These are phyloP conservation scores for Poicephalus meyeri DNA, from an alignment of 2,113 vertebrate species.

Conservation along the genomic window DNA sequence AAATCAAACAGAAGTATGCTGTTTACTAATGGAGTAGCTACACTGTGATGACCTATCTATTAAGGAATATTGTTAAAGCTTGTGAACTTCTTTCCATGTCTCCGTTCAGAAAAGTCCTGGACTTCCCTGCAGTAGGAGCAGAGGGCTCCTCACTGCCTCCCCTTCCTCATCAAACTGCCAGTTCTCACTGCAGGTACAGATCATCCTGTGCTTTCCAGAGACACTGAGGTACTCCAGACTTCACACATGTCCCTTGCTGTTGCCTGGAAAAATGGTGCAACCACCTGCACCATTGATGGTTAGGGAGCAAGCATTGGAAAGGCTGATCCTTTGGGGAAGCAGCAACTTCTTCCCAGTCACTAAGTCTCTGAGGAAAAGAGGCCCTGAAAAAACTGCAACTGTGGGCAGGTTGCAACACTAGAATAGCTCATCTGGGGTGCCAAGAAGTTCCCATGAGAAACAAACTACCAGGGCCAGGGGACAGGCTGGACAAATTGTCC, in stretches of 20 bases:
- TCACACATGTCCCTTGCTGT: not conserved
- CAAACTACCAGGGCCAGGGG: not conserved
- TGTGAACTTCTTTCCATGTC: not conserved
- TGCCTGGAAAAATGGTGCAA: not conserved
- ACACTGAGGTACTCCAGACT: not conserved
- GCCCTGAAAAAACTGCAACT: not conserved
- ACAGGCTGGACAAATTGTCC: not conserved
- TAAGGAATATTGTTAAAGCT: not conserved
- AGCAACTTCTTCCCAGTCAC: not conserved
- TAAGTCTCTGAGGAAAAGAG: not conserved
- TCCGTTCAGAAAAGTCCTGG: not conserved
- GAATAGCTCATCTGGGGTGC: not conserved
- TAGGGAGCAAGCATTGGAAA: not conserved
- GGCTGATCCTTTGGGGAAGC: not conserved
- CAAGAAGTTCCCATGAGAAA: not conserved
- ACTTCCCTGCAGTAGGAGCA: not conserved
- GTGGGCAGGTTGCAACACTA: not conserved
- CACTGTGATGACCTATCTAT: not conserved
- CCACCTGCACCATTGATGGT: not conserved
- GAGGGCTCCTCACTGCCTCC: not conserved
- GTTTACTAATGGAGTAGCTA: not conserved
- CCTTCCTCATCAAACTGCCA: not conserved
- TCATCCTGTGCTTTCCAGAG: accelerated
- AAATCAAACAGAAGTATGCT: conserved; percentile 40
- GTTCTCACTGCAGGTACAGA: not conserved